Evolutionary conservation across 2,888 invertebrate species (phyloP).

Genomic region (Anoplius nigerrimus): DNA sequence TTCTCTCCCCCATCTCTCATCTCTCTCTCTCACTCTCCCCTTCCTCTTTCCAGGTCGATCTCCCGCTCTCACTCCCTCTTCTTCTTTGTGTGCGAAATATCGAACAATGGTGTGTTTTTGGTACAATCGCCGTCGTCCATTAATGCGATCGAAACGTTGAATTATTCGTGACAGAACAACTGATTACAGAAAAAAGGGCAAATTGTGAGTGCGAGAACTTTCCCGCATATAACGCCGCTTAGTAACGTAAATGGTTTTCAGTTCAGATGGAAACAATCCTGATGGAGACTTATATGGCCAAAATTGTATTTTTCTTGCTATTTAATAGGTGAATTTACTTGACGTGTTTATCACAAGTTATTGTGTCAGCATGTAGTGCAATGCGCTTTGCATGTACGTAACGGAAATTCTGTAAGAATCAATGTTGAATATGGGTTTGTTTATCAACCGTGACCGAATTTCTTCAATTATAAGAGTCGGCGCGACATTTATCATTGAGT

Average conservation of each 20-base stretch:
- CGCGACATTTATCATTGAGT: too few species aligned
- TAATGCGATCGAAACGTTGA: neutral
- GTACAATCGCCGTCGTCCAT: constrained; percentile 20
- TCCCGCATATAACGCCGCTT: neutral
- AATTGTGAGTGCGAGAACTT: neutral
- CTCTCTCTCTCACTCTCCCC: neutral
- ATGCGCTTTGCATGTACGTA: too few species aligned
- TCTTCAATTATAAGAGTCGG: too few species aligned
- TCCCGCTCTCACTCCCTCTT: neutral
- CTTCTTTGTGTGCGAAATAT: neutral
- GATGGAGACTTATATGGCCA: too few species aligned
- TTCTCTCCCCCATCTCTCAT: neutral
- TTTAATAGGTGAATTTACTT: too few species aligned
- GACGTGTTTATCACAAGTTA: too few species aligned
- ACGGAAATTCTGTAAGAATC: too few species aligned
- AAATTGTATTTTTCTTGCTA: too few species aligned
- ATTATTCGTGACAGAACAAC: constrained; percentile 16
- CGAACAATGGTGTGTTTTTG: constrained; percentile 17
- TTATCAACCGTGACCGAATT: too few species aligned
- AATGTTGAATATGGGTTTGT: too few species aligned
- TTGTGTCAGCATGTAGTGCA: too few species aligned
- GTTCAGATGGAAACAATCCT: neutral
- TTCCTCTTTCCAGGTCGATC: neutral
- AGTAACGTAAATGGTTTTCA: neutral
- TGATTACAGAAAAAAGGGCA: constrained; percentile 9